Evolutionary conservation across 2,113 vertebrate genomes (phyloP), one percentile per base, ranked within the genome.

Genomic region (Elephantulus edwardii): DNA sequence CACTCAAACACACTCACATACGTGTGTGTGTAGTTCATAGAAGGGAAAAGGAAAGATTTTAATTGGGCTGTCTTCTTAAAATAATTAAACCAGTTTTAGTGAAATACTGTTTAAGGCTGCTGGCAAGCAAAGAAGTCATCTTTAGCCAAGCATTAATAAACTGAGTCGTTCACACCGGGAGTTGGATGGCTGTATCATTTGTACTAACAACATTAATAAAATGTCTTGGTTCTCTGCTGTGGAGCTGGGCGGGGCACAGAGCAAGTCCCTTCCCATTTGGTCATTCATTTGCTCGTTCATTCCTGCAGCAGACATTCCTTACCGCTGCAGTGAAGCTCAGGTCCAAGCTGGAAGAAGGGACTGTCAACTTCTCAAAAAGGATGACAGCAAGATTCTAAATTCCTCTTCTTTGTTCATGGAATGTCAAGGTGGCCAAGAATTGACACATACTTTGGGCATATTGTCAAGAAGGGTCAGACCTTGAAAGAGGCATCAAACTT

Each of bases 31-130:
- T 50, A 8, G 9, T 50, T 10, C 48, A 50, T 50, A 50, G 48
- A 50, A 50, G 62, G 64, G 40, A 30, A 92, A 64, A 62, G 40
- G 66, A 90, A 60, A 84, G 83, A 58, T 88, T 94, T 87, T 94
- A 94, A 93, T 89, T 93, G 88, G 83, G 33, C 79, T 1, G 8
- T 92, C 83, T 92, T 91, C 93, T 94, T 88, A 86, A 93, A 95
- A 93, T 93, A 94, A 92, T 95, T 94, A 93, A 94, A 88, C 74
- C 50, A 60, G n/a, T 93, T 89, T 93, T 91, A 93, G 95, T 91
- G 91, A 93, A 92, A 82, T 83, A 70, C 83, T 74, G n/a, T 68
- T 93, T 90, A 58, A 86, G 86, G 48, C 70, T 83, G 54, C 72
- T 89, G 88, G 91, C 90, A 89, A 92, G 79, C 64, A 30, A 82